phyloP scores from a whole-genome alignment of 2,113 vertebrate species.

The Semicossyphus pulcher region DNA sequence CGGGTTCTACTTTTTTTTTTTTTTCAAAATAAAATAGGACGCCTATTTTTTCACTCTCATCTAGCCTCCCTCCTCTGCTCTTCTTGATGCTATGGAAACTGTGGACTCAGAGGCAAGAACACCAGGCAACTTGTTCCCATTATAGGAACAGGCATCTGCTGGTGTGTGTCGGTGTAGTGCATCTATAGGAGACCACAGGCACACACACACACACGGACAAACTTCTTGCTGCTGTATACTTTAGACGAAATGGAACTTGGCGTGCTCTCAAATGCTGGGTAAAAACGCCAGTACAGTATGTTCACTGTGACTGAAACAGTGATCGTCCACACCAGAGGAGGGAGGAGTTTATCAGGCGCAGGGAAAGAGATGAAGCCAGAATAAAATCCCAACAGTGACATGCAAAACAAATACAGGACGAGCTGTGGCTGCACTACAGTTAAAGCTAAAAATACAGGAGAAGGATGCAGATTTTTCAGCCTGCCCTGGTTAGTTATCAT shows the following conservation, averaged over 20 bases:
- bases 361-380: conserved; percentile 30
- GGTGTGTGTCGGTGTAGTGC: conserved; percentile 18
- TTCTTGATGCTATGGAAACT: conserved; percentile 65
- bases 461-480: conserved; percentile 2
- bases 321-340: conserved; percentile 5
- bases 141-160: conserved; percentile 38
- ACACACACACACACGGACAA: conserved; percentile 11
- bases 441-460: conserved; percentile 15
- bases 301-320: conserved; percentile 25
- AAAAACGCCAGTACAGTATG: conserved; percentile 32
- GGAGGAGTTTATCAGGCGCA: conserved; percentile 16
- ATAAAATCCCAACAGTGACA: conserved; percentile 21
- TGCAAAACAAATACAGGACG: conserved; percentile 19
- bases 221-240: conserved; percentile 9
- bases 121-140: conserved; percentile 47
- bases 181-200: conserved; percentile 28
- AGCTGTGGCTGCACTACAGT: background rate
- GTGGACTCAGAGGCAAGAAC: conserved; percentile 38
- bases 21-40: conserved; percentile 68
- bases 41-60: conserved; percentile 73
- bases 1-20: conserved; percentile 58
- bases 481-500: background rate
- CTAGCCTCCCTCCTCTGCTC: conserved; percentile 58
- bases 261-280: background rate
- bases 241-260: conserved; percentile 21